Evolutionary conservation across 2,797 vertebrate species (phyloP).

Genomic region (Poecile montanus): DNA sequence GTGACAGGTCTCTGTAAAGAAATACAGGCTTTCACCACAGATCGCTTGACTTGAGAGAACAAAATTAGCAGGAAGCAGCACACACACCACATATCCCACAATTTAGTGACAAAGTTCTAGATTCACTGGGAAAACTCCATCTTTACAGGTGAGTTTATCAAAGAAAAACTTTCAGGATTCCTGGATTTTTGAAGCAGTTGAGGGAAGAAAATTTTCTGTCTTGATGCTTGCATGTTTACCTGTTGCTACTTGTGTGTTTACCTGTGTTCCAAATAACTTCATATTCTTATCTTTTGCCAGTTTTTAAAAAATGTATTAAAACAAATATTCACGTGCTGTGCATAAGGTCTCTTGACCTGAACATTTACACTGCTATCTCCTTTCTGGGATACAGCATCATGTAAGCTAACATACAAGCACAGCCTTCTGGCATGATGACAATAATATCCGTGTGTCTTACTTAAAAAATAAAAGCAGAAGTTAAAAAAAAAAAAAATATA

Average conservation of each 20-base stretch:
- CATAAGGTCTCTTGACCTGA: neutral
- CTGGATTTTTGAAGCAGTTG: neutral
- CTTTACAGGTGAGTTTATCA: neutral
- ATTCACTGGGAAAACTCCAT: neutral
- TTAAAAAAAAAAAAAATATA: neutral
- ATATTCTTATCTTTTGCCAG: neutral
- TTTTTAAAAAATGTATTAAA: neutral
- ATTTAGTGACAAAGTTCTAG: neutral
- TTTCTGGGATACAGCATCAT: neutral
- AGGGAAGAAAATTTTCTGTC: neutral
- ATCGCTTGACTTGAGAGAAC: fast-evolving
- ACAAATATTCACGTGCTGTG: neutral
- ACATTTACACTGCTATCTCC: neutral
- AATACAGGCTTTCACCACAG: neutral
- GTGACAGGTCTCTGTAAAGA: neutral
- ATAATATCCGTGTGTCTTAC: neutral
- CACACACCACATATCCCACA: neutral
- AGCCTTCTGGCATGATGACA: neutral
- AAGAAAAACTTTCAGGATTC: neutral
- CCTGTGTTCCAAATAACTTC: neutral
- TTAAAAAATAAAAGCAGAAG: neutral
- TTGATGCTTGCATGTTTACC: neutral
- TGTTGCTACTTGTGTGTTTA: neutral
- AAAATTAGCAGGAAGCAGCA: neutral
- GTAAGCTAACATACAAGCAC: neutral